Evolutionary conservation across 2,888 invertebrate species (phyloP).

Genomic region (Augochlorella aurata): DNA sequence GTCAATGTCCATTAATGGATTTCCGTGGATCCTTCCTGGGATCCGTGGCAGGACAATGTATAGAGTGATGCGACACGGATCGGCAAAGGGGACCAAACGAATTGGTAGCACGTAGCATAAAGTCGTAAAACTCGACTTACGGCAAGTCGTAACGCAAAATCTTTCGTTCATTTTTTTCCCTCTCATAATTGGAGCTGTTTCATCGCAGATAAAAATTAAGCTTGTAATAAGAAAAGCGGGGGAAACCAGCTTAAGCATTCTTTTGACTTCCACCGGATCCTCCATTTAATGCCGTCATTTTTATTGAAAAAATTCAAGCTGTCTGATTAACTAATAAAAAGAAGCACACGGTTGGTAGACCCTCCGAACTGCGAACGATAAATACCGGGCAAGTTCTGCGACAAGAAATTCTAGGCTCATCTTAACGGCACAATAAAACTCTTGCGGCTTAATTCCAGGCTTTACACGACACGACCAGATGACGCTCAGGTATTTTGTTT

Average conservation of each 20-base stretch:
- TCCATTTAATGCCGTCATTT: conserved; percentile 70
- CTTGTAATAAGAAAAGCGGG: conserved; percentile 63
- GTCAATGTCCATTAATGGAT: conserved; percentile 70
- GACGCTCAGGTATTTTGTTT: conserved; percentile 60
- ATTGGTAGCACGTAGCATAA: conserved; percentile 77
- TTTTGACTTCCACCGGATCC: conserved; percentile 15
- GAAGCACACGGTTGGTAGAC: conserved; percentile 43
- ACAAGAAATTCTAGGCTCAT: conserved; percentile 62
- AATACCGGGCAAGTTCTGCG: conserved; percentile 43
- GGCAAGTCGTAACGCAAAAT: conserved; percentile 74
- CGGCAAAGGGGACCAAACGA: conserved; percentile 44
- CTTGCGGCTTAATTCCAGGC: conserved; percentile 70
- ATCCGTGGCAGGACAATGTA: conserved; percentile 35
- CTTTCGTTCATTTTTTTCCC: conserved; percentile 58
- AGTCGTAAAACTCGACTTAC: conserved; percentile 79
- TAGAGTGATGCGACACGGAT: conserved; percentile 51
- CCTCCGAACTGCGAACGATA: conserved; percentile 62
- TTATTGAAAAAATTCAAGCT: conserved; percentile 75
- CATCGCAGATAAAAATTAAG: conserved; percentile 64
- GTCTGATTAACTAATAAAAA: conserved; percentile 73
- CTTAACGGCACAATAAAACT: conserved; percentile 72
- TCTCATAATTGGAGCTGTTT: conserved; percentile 66
- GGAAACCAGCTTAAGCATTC: conserved; percentile 27
- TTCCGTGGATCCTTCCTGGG: conserved; percentile 52
- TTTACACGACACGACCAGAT: conserved; percentile 62